Percentiles rank a stretch among this genome's conserved stretches.
Conservation (phyloP, 2,113 vertebrate species). For the Ibidorhyncha struthersii region DNA sequence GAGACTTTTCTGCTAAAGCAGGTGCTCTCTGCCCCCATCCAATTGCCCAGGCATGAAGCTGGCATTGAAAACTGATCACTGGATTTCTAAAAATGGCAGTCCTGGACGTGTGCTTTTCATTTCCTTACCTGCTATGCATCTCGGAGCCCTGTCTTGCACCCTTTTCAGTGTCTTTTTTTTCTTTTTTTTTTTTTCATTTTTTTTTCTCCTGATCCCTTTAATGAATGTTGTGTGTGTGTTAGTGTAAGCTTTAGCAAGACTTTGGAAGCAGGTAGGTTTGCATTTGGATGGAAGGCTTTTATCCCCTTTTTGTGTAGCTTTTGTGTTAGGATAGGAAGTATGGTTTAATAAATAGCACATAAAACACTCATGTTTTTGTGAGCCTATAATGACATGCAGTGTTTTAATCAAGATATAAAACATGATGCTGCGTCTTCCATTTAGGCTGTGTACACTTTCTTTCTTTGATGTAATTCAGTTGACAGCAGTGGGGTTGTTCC, state of each 20-base stretch:
- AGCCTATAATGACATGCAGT: background rate
- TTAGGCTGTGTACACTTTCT: background rate
- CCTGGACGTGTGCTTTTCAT: background rate
- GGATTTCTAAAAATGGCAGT: background rate
- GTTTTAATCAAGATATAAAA: background rate
- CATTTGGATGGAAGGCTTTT: background rate
- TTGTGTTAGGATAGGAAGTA: background rate
- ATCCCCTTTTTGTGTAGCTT: background rate
- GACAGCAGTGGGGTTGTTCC: background rate
- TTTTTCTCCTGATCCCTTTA: background rate
- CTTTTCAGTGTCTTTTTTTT: background rate
- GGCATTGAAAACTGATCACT: background rate
- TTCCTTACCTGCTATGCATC: background rate
- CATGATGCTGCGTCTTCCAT: background rate
- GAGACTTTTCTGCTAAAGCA: background rate
- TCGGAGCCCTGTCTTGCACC: background rate
- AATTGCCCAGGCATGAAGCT: background rate
- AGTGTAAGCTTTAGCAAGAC: background rate
- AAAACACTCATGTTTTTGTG: background rate
- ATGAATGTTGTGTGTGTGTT: rapidly evolving
- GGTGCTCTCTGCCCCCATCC: background rate
- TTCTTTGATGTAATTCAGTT: slow-evolving; percentile 8
- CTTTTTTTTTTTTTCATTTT: background rate
- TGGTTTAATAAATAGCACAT: background rate
- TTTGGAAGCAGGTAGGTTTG: background rate